Evolutionary conservation across 2,113 vertebrate genomes (phyloP).

Genomic region (Pseudopipra pipra): DNA sequence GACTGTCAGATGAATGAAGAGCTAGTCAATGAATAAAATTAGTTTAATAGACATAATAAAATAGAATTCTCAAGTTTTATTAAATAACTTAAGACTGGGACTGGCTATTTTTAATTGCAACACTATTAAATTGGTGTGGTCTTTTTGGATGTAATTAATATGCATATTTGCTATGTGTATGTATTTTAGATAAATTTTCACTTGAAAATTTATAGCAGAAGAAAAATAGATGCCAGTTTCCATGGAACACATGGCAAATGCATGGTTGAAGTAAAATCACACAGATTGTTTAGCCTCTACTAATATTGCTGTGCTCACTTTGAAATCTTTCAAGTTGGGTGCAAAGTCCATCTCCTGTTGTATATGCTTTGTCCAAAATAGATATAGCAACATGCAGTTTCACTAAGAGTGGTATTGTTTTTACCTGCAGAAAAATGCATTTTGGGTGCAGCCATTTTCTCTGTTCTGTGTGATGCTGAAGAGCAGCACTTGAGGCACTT

Average conservation of each 20-base stretch:
- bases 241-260: background rate
- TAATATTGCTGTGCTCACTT: background rate
- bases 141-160: background rate
- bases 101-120: background rate
- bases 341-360: background rate
- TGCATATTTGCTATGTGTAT: background rate
- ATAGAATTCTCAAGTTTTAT: background rate
- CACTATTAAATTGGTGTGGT: background rate
- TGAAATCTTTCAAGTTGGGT: background rate
- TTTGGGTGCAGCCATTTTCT: background rate
- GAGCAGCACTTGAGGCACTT: background rate
- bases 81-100: background rate
- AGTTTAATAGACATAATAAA: background rate
- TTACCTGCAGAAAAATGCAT: background rate
- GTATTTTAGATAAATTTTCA: background rate
- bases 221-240: background rate
- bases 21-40: background rate
- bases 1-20: background rate
- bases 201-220: background rate
- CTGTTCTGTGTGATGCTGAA: background rate
- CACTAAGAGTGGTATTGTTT: background rate
- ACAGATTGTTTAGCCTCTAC: background rate
- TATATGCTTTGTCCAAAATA: background rate
- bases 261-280: background rate
- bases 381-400: background rate